Evolutionary conservation across 2,113 vertebrate species (phyloP).

Genomic region (Hyperopisus bebe): DNA sequence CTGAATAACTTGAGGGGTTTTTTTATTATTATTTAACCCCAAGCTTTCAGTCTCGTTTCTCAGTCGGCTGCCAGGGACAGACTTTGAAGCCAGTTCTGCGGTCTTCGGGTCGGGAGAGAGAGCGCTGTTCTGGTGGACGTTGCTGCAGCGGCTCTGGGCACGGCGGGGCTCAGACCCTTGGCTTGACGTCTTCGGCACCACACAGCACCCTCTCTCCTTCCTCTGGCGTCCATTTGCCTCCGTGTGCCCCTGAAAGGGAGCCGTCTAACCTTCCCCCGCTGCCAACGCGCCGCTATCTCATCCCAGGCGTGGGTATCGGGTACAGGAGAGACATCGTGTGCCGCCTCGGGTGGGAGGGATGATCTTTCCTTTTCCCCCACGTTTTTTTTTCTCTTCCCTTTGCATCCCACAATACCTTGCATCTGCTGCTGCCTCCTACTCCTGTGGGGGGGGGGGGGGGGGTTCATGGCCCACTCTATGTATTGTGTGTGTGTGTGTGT

Average conservation of each 20-base stretch:
- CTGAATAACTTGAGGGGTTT: conserved; percentile 37
- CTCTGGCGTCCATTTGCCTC: neutral
- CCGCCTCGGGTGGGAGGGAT: neutral
- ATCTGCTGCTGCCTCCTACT: neutral
- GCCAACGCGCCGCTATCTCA: neutral
- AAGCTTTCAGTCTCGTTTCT: conserved; percentile 23
- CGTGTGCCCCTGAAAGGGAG: neutral
- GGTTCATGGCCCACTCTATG: neutral
- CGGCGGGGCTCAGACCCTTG: neutral
- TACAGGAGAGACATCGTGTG: neutral
- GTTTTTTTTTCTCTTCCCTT: neutral
- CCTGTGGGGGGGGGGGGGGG: neutral
- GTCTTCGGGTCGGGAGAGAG: neutral
- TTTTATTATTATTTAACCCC: conserved; percentile 17
- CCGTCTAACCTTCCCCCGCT: conserved; percentile 24
- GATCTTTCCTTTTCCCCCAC: neutral
- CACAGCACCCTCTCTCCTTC: neutral
- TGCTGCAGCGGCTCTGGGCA: conserved; percentile 23
- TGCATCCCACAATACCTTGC: neutral
- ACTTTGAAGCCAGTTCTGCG: conserved; percentile 45
- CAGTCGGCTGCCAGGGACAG: conserved; percentile 20
- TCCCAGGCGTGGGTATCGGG: neutral
- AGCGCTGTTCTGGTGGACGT: conserved; percentile 41
- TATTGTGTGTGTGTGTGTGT: conserved; percentile 21
- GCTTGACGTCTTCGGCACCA: neutral